Conservation (phyloP, 2,797 vertebrate genomes). For the Cygnus olor region DNA sequence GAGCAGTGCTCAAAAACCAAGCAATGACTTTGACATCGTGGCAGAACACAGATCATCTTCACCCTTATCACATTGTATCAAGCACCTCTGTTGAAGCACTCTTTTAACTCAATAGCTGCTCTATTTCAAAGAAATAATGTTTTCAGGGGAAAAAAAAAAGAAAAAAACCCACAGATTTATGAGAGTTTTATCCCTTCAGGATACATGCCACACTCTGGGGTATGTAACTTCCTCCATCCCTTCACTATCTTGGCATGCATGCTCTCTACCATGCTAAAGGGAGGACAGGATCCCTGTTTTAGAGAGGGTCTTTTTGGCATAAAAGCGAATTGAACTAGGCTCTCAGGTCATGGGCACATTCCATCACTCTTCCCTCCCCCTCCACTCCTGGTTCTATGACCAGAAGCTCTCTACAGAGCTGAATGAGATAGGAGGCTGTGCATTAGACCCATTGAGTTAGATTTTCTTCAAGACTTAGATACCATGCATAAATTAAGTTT, state of each 20-base stretch:
- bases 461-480: background rate
- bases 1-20: background rate
- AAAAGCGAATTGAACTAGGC: background rate
- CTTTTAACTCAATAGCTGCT: background rate
- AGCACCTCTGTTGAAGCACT: background rate
- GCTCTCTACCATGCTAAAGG: background rate
- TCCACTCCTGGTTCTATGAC: background rate
- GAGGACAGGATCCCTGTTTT: background rate
- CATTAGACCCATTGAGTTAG: background rate
- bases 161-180: rapidly evolving
- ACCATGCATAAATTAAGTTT: background rate
- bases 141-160: rapidly evolving
- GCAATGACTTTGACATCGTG: background rate
- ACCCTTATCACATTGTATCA: background rate
- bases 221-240: background rate
- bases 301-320: background rate
- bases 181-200: background rate
- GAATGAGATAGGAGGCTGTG: background rate
- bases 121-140: background rate
- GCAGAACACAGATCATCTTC: background rate
- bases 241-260: background rate
- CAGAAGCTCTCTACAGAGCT: background rate
- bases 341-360: background rate
- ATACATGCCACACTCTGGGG: background rate
- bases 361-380: background rate